phyloP scores from a whole-genome alignment of 2,888 invertebrate species.

The Bombylius discolor region DNA sequence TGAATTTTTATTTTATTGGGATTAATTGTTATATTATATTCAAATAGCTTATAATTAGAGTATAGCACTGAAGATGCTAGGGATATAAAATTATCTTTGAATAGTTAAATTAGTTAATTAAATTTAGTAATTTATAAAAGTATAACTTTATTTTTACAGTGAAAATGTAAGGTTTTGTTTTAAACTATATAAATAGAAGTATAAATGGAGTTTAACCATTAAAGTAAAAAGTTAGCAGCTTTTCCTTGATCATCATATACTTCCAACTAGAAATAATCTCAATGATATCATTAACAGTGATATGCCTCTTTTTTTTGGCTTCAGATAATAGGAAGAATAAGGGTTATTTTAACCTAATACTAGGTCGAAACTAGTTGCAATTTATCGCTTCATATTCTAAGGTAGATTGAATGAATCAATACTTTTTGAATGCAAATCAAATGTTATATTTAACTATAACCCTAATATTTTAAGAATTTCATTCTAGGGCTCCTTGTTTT shows the following conservation, averaged over 20 bases:
- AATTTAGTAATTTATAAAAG: conserved; percentile 20
- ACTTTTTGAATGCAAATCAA: conserved; percentile 40
- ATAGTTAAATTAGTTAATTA: conserved; percentile 14
- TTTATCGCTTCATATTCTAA: conserved; percentile 37
- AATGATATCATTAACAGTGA: conserved; percentile 52
- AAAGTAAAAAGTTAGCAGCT: conserved; percentile 52
- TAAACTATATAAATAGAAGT: conserved; percentile 52
- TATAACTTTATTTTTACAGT: conserved; percentile 44
- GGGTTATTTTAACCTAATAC: conserved; percentile 31
- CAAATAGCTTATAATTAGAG: conserved; percentile 31
- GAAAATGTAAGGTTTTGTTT: conserved; percentile 51
- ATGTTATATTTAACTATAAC: conserved; percentile 39
- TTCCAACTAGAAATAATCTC: conserved; percentile 46
- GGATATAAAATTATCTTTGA: conserved; percentile 17
- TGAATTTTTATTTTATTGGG: conserved; percentile 25
- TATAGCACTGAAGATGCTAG: conserved; percentile 33
- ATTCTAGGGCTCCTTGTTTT: conserved; percentile 48
- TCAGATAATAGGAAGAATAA: conserved; percentile 37
- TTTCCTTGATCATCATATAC: conserved; percentile 40
- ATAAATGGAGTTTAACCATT: conserved; percentile 38
- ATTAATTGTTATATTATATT: conserved; percentile 12
- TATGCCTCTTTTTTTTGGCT: conserved; percentile 42
- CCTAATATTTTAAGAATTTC: conserved; percentile 28
- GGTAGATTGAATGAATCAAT: conserved; percentile 29
- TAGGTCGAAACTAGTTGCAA: conserved; percentile 44